Evolutionary conservation across 2,113 vertebrate species (phyloP), one percentile per base, ranked within the genome.

Genomic region (Trochalopteron elliotii): DNA sequence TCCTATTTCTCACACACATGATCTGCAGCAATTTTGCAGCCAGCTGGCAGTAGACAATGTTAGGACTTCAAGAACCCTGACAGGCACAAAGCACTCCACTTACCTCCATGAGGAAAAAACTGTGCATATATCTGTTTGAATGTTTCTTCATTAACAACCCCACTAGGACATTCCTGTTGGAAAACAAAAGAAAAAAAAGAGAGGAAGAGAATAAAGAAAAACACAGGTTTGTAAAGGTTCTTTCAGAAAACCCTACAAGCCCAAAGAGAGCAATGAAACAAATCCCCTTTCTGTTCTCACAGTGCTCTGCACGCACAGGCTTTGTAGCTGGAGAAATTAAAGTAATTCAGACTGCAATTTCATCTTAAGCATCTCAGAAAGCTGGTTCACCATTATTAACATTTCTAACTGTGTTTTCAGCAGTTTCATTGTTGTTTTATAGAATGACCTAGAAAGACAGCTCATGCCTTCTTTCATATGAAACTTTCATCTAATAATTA

Each of bases 121-220:
- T 99, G 99, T 47, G 99, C 98, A 77, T 99, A 99, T 95, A 99
- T 99, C 96, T 99, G 99, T 96, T 99, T 99, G 97, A 99, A 99
- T 1, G 99, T 99, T 31, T 99, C 99, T 95, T 99, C 99, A 56
- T 99, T 99, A 93, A 99, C 99, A 49, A 98, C 97, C 5, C 99
- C 99, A 60, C 99, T 99, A 92, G 99, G 99, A 94, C 99, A 99
- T 95, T 99, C 99, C 99, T 99, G 97, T 69, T 35, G 40, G 71
- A 35, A 94, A 93, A 81, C 17, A 49, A 87, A 89, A 63, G 4
- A 23, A 87, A 47, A 61, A 16, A 25, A 69, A 59, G 40, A 63
- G n/a, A 44, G 7, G 57, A 42, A 70, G 30, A 49, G 13, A 49
- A 44, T 35, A 8, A 88, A 59, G 37, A 14, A 42, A 89, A 59